Evolutionary conservation across 2,113 vertebrate species (phyloP).

Genomic region (Pollimyrus isidori): DNA sequence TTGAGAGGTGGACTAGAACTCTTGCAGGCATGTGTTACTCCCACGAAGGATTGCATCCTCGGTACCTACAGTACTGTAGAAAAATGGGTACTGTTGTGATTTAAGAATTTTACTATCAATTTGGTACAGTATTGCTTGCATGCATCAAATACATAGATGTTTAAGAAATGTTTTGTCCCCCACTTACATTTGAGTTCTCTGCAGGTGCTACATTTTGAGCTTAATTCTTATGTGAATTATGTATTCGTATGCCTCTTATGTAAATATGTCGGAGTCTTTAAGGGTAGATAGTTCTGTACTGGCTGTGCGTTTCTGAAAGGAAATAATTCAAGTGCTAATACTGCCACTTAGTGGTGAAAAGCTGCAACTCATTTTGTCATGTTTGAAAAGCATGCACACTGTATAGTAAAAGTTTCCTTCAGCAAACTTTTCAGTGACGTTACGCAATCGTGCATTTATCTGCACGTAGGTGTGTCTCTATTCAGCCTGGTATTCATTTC

Average conservation of each 20-base stretch:
- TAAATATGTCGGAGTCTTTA: neutral
- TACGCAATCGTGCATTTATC: neutral
- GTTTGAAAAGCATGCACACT: neutral
- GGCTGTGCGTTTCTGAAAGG: neutral
- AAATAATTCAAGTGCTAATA: slow-evolving; percentile 29
- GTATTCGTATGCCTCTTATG: neutral
- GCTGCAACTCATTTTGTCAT: neutral
- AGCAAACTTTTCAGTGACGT: neutral
- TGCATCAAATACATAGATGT: neutral
- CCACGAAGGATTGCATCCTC: neutral
- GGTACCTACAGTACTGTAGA: neutral
- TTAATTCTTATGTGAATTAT: neutral
- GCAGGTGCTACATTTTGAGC: neutral
- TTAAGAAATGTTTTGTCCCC: neutral
- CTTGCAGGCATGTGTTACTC: neutral
- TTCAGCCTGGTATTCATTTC: neutral
- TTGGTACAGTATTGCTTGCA: neutral
- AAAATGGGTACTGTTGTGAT: neutral
- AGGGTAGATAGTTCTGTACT: no score
- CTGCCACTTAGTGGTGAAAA: slow-evolving; percentile 1
- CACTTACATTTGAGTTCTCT: neutral
- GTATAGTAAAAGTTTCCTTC: no score
- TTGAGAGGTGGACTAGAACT: neutral
- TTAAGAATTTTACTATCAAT: neutral
- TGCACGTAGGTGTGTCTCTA: neutral